phyloP scores from a whole-genome alignment of 2,888 invertebrate genomes.

The Dynastes tityus region DNA sequence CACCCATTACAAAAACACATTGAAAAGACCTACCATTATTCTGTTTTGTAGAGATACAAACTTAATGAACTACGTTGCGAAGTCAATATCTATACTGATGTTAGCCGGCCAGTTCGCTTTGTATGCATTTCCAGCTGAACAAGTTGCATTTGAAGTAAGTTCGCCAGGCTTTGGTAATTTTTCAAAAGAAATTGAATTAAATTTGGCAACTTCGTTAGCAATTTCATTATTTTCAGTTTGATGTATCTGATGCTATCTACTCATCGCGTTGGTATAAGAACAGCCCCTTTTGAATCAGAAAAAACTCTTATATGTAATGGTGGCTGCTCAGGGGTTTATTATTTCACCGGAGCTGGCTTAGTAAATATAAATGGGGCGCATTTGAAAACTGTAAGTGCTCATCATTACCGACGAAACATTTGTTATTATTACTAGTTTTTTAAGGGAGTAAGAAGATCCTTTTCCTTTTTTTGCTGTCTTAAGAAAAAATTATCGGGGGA shows the following conservation, averaged over 20 bases:
- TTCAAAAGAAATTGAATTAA: background rate
- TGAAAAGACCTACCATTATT: background rate
- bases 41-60: background rate
- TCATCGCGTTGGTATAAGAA: conserved; percentile 47
- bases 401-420: background rate
- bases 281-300: conserved; percentile 36
- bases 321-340: conserved; percentile 18
- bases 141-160: conserved; percentile 13
- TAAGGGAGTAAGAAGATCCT: conserved; percentile 12
- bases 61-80: background rate
- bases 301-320: conserved; percentile 32
- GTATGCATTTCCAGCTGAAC: conserved; percentile 3
- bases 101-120: background rate
- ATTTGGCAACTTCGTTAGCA: background rate
- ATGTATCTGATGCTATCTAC: conserved; percentile 40
- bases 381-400: conserved; percentile 9
- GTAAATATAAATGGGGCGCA: background rate
- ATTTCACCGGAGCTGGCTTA: conserved; percentile 1
- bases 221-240: conserved; percentile 11
- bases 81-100: background rate
- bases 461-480: background rate
- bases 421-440: background rate
- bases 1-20: too few relatives aligned
- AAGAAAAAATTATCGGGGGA: background rate
- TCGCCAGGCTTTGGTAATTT: too few relatives aligned